Percentiles rank a stretch among this genome's conserved stretches.
Evolutionary conservation across 2,113 vertebrate species (phyloP).

Genomic region (Numida meleagris): DNA sequence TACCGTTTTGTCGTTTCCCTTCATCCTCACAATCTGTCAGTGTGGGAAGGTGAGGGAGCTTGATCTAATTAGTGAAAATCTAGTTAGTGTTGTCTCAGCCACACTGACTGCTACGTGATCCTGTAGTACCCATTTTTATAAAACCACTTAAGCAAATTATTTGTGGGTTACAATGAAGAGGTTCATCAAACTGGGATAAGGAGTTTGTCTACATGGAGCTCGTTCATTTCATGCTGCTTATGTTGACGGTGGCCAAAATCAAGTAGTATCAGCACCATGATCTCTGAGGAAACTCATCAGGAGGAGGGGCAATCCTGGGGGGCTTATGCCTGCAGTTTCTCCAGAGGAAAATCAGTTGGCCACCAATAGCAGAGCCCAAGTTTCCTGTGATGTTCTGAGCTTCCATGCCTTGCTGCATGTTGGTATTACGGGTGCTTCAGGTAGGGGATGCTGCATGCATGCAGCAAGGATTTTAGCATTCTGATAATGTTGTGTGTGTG

Average conservation of each 20-base stretch:
- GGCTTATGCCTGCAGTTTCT: background rate
- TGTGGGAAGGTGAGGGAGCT: background rate
- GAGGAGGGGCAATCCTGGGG: background rate
- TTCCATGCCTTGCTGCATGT: background rate
- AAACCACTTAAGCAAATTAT: background rate
- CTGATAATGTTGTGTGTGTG: background rate
- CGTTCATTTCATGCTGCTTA: background rate
- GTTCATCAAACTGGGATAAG: background rate
- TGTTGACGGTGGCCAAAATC: background rate
- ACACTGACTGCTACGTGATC: background rate
- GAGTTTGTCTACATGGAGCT: background rate
- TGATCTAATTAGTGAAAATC: background rate
- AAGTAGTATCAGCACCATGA: background rate
- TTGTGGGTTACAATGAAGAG: conserved; percentile 9
- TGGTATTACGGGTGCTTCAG: background rate
- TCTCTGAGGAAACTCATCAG: background rate
- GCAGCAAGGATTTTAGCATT: background rate
- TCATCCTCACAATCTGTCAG: background rate
- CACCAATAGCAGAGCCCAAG: background rate
- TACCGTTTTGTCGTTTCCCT: background rate
- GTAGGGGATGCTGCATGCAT: background rate
- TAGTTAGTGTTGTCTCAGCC: background rate
- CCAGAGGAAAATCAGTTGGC: background rate
- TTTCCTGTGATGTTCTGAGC: background rate
- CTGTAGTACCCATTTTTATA: background rate